Evolutionary conservation across 1,140 invertebrate genomes (phyloP).

Genomic region (Plodia interpunctella): DNA sequence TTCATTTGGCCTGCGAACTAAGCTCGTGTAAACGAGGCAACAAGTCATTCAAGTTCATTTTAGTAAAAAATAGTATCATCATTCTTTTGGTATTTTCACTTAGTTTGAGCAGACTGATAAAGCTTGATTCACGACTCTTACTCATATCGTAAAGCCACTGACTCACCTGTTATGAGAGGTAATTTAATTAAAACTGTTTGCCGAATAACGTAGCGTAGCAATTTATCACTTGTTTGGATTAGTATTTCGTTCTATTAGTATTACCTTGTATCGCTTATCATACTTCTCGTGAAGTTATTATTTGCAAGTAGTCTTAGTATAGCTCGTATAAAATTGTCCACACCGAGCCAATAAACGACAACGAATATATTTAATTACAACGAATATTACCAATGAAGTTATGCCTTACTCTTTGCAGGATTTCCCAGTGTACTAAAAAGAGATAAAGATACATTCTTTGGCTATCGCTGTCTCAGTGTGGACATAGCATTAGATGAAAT

Average conservation of each 20-base stretch:
- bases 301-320: not conserved
- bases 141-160: constrained; percentile 39
- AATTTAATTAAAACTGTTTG: constrained; percentile 12
- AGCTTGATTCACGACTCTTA: constrained; percentile 47
- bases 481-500: no score
- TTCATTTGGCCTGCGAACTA: no score
- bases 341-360: no score
- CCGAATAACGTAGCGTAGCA: not conserved
- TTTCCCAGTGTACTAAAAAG: no score
- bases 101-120: constrained; percentile 34
- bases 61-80: not conserved
- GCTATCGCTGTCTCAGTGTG: no score
- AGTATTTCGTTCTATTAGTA: constrained; percentile 1
- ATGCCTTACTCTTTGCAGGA: no score
- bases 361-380: no score
- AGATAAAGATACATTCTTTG: no score
- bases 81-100: constrained; percentile 1
- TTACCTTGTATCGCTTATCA: constrained; percentile 2
- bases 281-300: not conserved
- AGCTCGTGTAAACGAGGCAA: not conserved
- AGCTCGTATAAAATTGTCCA: no score
- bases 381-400: no score
- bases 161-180: constrained; percentile 23
- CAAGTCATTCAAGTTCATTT: not conserved
- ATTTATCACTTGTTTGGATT: not conserved